Percentiles rank a stretch among this genome's conserved stretches.
Evolutionary conservation across 2,888 invertebrate species (phyloP).

Genomic region (Lagria hirta): DNA sequence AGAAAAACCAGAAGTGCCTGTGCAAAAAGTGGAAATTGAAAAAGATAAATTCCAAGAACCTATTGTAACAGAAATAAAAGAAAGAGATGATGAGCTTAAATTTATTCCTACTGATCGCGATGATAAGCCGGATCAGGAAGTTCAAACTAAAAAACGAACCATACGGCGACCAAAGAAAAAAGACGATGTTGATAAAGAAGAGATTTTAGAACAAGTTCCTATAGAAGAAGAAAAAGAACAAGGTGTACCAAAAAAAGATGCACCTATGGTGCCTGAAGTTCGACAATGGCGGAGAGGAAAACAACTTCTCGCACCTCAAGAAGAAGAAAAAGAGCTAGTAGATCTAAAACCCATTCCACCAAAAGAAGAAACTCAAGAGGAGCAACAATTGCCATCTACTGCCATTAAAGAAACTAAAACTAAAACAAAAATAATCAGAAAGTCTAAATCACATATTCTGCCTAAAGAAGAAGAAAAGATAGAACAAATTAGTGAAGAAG

Average conservation of each 20-base stretch:
- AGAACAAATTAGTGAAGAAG: constrained; percentile 28
- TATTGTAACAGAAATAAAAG: constrained; percentile 42
- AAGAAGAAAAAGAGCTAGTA: constrained; percentile 29
- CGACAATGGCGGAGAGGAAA: constrained; percentile 29
- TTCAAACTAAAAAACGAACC: constrained; percentile 31
- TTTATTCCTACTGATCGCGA: constrained; percentile 46
- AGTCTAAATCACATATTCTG: constrained; percentile 27
- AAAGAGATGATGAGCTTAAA: constrained; percentile 35
- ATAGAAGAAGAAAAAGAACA: constrained; percentile 29
- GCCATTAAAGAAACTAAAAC: constrained; percentile 28
- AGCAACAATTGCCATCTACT: constrained; percentile 26
- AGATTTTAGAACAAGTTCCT: constrained; percentile 23
- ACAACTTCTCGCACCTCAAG: constrained; percentile 29
- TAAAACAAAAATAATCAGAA: constrained; percentile 19
- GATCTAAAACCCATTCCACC: constrained; percentile 34
- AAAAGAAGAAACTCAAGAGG: constrained; percentile 19
- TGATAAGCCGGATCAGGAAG: constrained; percentile 47
- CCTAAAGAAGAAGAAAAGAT: constrained; percentile 41
- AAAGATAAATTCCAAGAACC: constrained; percentile 45
- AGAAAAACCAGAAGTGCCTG: constrained; percentile 36
- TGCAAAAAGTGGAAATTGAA: constrained; percentile 50
- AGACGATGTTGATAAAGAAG: constrained; percentile 38
- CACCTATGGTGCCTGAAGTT: constrained; percentile 25
- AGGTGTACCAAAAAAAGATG: constrained; percentile 24
- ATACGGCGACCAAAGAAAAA: constrained; percentile 37